Conservation (phyloP, 1,140 invertebrate genomes). For the Fopius arisanus region DNA sequence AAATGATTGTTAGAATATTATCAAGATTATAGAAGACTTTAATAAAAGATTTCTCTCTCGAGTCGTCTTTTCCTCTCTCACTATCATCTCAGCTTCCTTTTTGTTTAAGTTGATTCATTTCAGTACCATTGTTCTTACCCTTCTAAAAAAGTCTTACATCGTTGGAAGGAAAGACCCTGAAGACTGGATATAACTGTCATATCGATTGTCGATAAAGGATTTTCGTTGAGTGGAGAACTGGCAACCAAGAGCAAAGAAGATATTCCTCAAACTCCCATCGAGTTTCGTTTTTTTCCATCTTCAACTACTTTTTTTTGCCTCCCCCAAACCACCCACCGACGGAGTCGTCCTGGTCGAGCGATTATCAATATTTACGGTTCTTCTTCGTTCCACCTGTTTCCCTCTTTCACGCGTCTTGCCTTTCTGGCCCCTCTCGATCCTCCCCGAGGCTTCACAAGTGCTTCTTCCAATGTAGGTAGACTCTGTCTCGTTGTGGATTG, state of each 20-base stretch:
- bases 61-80: neutral
- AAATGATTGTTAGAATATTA: neutral
- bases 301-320: slow-evolving; percentile 6
- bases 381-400: slow-evolving; percentile 55
- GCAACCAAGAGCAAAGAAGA: slow-evolving; percentile 20
- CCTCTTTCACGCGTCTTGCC: slow-evolving; percentile 43
- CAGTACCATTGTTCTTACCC: neutral
- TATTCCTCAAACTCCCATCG: neutral
- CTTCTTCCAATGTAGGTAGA: slow-evolving; percentile 31
- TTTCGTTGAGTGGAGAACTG: slow-evolving; percentile 29
- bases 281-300: neutral
- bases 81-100: neutral
- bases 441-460: slow-evolving; percentile 44
- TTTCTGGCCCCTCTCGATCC: slow-evolving; percentile 34
- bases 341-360: slow-evolving; percentile 33
- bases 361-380: slow-evolving; percentile 62
- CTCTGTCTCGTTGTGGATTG: neutral
- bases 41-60: neutral
- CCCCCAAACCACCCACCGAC: neutral
- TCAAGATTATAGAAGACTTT: neutral
- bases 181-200: slow-evolving; percentile 13
- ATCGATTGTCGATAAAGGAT: slow-evolving; percentile 38
- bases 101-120: slow-evolving; percentile 10
- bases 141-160: neutral
- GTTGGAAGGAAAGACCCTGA: slow-evolving; percentile 1